These are phyloP conservation scores for Ceraclea dissimilis DNA, from an alignment of 2,888 invertebrate genomes.

Conservation along the genomic window DNA sequence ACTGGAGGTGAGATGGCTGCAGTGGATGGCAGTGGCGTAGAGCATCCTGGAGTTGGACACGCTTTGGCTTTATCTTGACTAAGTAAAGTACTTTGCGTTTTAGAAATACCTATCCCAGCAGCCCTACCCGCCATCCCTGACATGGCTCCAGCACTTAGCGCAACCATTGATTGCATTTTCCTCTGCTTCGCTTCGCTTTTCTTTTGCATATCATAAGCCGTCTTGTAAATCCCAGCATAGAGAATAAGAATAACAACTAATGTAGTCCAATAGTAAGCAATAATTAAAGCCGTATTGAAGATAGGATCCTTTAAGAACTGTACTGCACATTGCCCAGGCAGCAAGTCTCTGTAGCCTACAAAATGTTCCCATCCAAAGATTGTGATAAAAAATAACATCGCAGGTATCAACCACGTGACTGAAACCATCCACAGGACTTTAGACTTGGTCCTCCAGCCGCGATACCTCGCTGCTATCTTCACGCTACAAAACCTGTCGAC, in stretches of 20 bases:
- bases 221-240: slow-evolving; percentile 96
- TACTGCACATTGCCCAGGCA: slow-evolving; percentile 86
- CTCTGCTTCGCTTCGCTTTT: slow-evolving; percentile 94
- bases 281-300: slow-evolving; percentile 94
- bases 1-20: slow-evolving; percentile 16
- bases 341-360: slow-evolving; percentile 81
- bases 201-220: slow-evolving; percentile 95
- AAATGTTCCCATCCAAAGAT: slow-evolving; percentile 99
- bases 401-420: slow-evolving; percentile 95
- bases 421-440: slow-evolving; percentile 93
- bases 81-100: slow-evolving; percentile 60
- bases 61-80: slow-evolving; percentile 65
- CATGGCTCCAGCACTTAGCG: slow-evolving; percentile 83
- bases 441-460: slow-evolving; percentile 93
- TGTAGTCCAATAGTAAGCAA: slow-evolving; percentile 97
- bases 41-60: slow-evolving; percentile 39
- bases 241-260: slow-evolving; percentile 89
- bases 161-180: slow-evolving; percentile 93
- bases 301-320: slow-evolving; percentile 96
- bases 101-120: slow-evolving; percentile 78
- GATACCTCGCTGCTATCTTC: slow-evolving; percentile 94
- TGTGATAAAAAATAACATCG: slow-evolving; percentile 91
- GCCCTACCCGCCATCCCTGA: slow-evolving; percentile 84
- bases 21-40: slow-evolving; percentile 36
- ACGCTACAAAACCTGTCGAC: slow-evolving; percentile 98